Evolutionary conservation across 2,797 vertebrate species (phyloP).

Genomic region (Bradypodion ventrale): DNA sequence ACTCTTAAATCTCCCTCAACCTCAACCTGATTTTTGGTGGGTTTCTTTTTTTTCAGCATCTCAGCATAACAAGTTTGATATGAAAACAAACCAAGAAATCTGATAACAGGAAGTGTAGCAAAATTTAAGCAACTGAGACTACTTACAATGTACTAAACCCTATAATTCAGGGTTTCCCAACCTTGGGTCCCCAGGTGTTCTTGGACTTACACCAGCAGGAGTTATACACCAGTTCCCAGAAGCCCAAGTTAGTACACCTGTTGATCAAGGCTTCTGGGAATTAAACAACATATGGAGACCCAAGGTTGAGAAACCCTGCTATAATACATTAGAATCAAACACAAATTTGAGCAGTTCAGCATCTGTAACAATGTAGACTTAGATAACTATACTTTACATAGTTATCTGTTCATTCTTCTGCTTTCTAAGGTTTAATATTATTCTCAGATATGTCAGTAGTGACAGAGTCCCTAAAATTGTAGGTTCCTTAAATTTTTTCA

Average conservation of each 20-base stretch:
- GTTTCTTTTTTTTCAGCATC: neutral
- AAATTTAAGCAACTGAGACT: neutral
- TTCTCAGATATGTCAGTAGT: conserved; percentile 51
- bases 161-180: too few relatives aligned
- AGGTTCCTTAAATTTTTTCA: conserved; percentile 67
- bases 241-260: too few relatives aligned
- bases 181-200: too few relatives aligned
- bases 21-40: neutral
- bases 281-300: too few relatives aligned
- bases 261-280: too few relatives aligned
- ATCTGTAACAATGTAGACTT: conserved; percentile 22
- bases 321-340: conserved; percentile 20
- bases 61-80: neutral
- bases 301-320: too few relatives aligned
- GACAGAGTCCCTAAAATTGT: conserved; percentile 60
- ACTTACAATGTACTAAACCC: neutral
- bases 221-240: too few relatives aligned
- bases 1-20: too few relatives aligned
- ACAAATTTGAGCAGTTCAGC: conserved; percentile 4
- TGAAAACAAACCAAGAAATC: neutral
- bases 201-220: too few relatives aligned
- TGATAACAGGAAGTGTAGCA: neutral
- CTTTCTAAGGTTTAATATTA: conserved; percentile 48
- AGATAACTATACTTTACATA: conserved; percentile 31
- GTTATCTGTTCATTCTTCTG: conserved; percentile 41